A percentile compares a stretch with the other conserved stretches of the same genome.
These are phyloP conservation scores for Chromobotia macracanthus DNA, from an alignment of 2,797 vertebrate species.

Conservation along the genomic window DNA sequence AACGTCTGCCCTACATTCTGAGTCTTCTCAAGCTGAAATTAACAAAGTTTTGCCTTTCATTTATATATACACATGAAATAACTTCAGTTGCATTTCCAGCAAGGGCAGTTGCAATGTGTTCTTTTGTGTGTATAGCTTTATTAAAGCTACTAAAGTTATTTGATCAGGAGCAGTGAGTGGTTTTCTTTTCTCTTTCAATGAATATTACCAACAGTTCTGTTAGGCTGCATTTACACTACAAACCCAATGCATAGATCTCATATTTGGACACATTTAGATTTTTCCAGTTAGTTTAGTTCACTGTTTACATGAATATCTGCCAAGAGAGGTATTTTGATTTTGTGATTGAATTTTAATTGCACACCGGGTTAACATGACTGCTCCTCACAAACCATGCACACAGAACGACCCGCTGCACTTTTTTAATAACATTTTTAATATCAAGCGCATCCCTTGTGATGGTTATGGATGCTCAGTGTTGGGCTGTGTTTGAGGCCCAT, in stretches of 20 bases:
- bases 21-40: no score
- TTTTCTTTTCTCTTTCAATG: no score
- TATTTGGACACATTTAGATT: neutral
- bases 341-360: neutral
- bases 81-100: no score
- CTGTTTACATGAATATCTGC: neutral
- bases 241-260: neutral
- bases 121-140: no score
- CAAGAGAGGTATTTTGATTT: neutral
- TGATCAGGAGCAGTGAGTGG: no score
- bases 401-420: neutral
- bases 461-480: neutral
- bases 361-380: neutral
- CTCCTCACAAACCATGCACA: neutral
- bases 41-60: no score
- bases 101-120: no score
- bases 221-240: neutral
- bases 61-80: no score
- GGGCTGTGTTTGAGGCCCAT: neutral
- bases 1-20: no score
- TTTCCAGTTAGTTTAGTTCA: neutral
- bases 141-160: no score
- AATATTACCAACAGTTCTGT: neutral
- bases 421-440: neutral
- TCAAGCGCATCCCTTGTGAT: neutral